phyloP scores from a whole-genome alignment of 2,113 vertebrate species.

The Elanoides forficatus region DNA sequence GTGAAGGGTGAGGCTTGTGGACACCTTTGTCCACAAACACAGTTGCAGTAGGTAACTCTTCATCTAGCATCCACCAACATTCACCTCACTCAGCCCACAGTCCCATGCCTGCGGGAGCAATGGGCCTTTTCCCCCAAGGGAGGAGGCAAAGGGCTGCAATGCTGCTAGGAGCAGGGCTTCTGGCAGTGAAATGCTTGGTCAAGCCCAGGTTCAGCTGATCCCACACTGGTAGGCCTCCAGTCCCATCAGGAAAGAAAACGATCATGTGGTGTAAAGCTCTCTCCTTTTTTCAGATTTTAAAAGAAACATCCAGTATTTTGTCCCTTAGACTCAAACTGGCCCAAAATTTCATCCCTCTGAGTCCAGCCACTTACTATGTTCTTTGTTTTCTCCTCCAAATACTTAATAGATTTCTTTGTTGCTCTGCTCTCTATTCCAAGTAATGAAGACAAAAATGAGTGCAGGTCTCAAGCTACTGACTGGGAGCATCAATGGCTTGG shows the following conservation, averaged over 20 bases:
- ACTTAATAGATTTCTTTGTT: neutral
- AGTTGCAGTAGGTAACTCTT: neutral
- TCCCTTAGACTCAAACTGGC: neutral
- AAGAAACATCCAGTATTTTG: neutral
- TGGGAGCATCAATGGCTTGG: neutral
- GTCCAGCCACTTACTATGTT: neutral
- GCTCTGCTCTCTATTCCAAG: neutral
- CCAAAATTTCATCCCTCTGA: neutral
- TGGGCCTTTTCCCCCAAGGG: neutral
- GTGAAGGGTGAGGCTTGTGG: neutral
- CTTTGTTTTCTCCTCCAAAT: neutral
- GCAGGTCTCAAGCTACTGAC: neutral
- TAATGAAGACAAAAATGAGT: neutral
- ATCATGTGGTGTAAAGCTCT: neutral
- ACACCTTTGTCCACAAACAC: neutral
- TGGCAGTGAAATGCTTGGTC: neutral
- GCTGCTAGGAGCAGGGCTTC: neutral
- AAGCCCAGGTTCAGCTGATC: neutral
- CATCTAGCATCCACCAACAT: neutral
- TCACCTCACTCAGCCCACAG: neutral
- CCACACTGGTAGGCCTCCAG: neutral
- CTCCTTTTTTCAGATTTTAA: neutral
- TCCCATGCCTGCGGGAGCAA: neutral
- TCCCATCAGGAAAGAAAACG: neutral
- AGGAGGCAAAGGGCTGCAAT: neutral